Conservation (phyloP, 2,113 vertebrate species). For the Urocitellus parryii region DNA sequence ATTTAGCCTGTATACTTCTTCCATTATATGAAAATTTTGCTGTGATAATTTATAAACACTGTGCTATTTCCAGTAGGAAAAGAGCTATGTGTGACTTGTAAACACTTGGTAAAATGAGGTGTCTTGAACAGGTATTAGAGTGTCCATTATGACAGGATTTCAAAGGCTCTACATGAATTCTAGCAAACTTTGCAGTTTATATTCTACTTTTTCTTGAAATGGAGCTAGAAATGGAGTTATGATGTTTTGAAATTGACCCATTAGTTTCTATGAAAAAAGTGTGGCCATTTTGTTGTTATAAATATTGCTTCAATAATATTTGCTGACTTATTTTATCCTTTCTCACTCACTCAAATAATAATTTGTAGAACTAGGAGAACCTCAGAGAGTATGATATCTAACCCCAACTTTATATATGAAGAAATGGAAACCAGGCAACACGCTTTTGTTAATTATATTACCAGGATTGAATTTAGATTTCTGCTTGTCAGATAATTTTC, state of each 20-base stretch:
- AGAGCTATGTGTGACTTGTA: not conserved
- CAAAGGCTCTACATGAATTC: not conserved
- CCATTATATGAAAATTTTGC: not conserved
- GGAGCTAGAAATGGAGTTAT: conserved; percentile 8
- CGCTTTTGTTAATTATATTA: not conserved
- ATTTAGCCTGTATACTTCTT: not conserved
- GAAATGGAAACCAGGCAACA: not conserved
- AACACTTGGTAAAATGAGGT: conserved; percentile 34
- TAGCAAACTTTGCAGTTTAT: not conserved
- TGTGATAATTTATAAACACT: not conserved
- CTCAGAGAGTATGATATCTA: not conserved
- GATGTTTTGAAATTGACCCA: conserved; percentile 40
- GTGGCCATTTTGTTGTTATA: not conserved
- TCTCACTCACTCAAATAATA: not conserved
- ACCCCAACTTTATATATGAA: not conserved
- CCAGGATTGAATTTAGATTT: conserved; percentile 34
- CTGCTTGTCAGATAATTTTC: conserved; percentile 78
- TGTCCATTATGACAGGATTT: not conserved
- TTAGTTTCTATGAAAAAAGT: not conserved
- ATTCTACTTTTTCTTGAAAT: not conserved
- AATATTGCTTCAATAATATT: not conserved
- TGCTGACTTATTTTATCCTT: conserved; percentile 1
- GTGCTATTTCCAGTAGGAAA: not conserved
- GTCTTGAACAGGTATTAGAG: not conserved
- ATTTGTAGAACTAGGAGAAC: not conserved